Percentiles rank a stretch among this genome's conserved stretches.
phyloP scores from a whole-genome alignment of 1,140 invertebrate species.

The Drosophila miranda region DNA sequence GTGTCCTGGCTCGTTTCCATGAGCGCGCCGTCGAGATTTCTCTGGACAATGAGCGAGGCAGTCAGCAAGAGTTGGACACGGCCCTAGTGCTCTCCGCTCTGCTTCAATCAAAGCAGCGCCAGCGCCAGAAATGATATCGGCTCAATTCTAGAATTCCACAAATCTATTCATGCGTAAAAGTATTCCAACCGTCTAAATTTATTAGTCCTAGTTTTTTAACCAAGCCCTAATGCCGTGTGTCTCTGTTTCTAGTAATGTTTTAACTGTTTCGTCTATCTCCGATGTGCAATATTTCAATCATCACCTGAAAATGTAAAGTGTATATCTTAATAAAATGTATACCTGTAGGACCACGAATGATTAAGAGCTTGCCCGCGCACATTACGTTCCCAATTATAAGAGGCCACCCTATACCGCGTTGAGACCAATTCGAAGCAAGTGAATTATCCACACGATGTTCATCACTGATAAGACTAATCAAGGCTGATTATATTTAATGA shows the following conservation, averaged over 20 bases:
- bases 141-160: slow-evolving; percentile 4
- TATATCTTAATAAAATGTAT: slow-evolving; percentile 28
- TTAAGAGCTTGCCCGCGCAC: no score
- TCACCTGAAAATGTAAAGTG: slow-evolving; percentile 54
- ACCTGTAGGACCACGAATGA: background rate
- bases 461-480: slow-evolving; percentile 47
- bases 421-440: background rate
- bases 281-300: slow-evolving; percentile 65
- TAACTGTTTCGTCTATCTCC: slow-evolving; percentile 29
- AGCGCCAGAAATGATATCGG: slow-evolving; percentile 50
- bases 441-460: slow-evolving; percentile 10
- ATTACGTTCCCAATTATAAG: no score
- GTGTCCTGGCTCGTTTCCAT: slow-evolving; percentile 92
- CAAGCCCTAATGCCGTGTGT: slow-evolving; percentile 5
- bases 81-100: slow-evolving; percentile 94
- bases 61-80: slow-evolving; percentile 94
- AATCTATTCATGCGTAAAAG: slow-evolving; percentile 22
- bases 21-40: slow-evolving; percentile 89
- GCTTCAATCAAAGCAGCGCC: slow-evolving; percentile 83
- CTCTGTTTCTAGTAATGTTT: slow-evolving; percentile 5
- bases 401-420: no score
- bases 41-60: slow-evolving; percentile 93
- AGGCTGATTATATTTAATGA: slow-evolving; percentile 49
- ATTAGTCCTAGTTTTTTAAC: background rate
- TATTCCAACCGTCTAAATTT: slow-evolving; percentile 3